phyloP scores from a whole-genome alignment of 2,113 vertebrate genomes.

The Ailuropoda melanoleuca region DNA sequence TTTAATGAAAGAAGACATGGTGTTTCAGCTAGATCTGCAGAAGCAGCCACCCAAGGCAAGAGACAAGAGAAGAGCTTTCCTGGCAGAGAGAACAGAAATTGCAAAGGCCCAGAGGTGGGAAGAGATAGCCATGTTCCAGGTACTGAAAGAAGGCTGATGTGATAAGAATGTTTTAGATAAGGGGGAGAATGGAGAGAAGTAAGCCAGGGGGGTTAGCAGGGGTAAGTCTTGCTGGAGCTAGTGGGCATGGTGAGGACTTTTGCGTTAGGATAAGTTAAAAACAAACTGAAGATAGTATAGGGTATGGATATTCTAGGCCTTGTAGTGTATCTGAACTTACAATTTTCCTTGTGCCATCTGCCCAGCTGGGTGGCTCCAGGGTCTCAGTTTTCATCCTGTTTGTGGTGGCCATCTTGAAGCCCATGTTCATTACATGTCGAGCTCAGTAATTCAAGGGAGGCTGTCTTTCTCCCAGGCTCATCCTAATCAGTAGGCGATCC shows the following conservation, averaged over 20 bases:
- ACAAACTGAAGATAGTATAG: neutral
- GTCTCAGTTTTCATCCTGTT: neutral
- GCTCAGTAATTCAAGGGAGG: neutral
- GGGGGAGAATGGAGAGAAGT: neutral
- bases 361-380: neutral
- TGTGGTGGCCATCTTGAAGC: neutral
- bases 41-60: neutral
- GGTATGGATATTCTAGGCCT: neutral
- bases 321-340: neutral
- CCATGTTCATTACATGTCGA: fast-evolving
- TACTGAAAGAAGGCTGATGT: neutral
- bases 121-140: neutral
- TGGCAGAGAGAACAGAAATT: neutral
- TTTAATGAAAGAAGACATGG: neutral
- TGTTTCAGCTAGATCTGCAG: neutral
- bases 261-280: neutral
- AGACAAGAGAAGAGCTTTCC: neutral
- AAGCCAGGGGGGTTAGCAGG: neutral
- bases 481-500: neutral
- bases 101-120: neutral
- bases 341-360: neutral
- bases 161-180: neutral
- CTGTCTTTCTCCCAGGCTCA: neutral
- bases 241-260: neutral
- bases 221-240: neutral